Conservation (phyloP, 1,140 invertebrate genomes). For the Microplitis mediator region DNA sequence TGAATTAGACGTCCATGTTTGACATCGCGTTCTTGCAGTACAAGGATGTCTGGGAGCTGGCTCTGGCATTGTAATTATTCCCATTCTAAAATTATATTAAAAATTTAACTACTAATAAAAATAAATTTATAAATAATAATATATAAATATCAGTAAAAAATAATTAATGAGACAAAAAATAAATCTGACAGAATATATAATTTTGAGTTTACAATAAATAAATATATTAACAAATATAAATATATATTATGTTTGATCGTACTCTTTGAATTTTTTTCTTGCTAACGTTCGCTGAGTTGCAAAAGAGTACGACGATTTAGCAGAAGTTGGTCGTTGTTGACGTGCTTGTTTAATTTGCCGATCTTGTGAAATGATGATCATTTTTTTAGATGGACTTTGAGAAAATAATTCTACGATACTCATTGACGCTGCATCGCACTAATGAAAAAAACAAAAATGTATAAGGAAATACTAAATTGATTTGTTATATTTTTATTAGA, state of each 20-base stretch:
- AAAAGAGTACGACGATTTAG: slow-evolving; percentile 57
- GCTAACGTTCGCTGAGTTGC: slow-evolving; percentile 59
- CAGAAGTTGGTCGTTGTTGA: slow-evolving; percentile 52
- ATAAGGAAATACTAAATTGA: background rate
- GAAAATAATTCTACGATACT: slow-evolving; percentile 57
- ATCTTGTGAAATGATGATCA: slow-evolving; percentile 57
- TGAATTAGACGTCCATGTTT: slow-evolving; percentile 56
- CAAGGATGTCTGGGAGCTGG: slow-evolving; percentile 24
- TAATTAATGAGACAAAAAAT: background rate
- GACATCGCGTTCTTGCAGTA: slow-evolving; percentile 50
- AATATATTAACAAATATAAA: background rate
- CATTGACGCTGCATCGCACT: slow-evolving; percentile 59
- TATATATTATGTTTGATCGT: slow-evolving; percentile 35
- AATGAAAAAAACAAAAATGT: slow-evolving; percentile 4
- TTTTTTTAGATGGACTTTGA: slow-evolving; percentile 46
- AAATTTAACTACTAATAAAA: background rate
- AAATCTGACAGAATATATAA: background rate
- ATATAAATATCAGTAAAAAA: slow-evolving; percentile 6
- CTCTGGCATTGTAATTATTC: slow-evolving; percentile 35
- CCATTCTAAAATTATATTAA: slow-evolving; percentile 39
- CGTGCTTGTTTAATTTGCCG: slow-evolving; percentile 53
- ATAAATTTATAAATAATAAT: background rate
- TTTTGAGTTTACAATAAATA: background rate
- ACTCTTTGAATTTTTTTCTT: slow-evolving; percentile 59
- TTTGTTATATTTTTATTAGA: background rate